phyloP scores from a whole-genome alignment of 2,113 vertebrate genomes.

The Tauraco erythrolophus region DNA sequence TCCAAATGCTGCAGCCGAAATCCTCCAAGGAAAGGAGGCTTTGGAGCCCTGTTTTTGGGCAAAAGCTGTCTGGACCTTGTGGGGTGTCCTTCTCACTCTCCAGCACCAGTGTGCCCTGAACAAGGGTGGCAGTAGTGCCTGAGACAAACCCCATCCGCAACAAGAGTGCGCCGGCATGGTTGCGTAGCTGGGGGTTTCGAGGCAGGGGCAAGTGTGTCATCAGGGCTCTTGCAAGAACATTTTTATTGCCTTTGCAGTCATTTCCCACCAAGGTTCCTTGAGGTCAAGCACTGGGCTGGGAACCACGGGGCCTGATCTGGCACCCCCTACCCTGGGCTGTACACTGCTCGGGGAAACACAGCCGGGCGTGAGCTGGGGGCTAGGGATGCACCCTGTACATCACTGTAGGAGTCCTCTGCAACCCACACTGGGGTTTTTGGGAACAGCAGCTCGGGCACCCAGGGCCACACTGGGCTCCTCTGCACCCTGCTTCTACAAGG shows the following conservation, averaged over 20 bases:
- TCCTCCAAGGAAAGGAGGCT: background rate
- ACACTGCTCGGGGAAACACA: background rate
- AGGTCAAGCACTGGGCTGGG: background rate
- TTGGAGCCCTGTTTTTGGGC: rapidly evolving
- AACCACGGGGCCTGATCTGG: background rate
- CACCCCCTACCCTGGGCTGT: background rate
- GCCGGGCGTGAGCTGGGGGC: rapidly evolving
- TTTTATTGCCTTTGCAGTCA: background rate
- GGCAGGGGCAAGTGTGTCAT: background rate
- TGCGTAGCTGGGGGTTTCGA: background rate
- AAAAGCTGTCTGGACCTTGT: rapidly evolving
- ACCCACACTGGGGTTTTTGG: rapidly evolving
- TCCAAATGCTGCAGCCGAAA: background rate
- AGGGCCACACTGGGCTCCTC: background rate
- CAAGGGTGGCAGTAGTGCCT: background rate
- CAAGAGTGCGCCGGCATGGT: rapidly evolving
- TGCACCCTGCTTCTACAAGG: too few relatives aligned
- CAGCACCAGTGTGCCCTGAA: rapidly evolving
- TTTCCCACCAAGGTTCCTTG: background rate
- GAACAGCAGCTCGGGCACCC: background rate
- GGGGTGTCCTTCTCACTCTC: background rate
- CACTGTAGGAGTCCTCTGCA: background rate
- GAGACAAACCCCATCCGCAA: rapidly evolving
- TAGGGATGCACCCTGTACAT: rapidly evolving
- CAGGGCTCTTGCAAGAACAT: background rate